phyloP scores from a whole-genome alignment of 2,888 invertebrate genomes.

The Hemithea aestivaria region DNA sequence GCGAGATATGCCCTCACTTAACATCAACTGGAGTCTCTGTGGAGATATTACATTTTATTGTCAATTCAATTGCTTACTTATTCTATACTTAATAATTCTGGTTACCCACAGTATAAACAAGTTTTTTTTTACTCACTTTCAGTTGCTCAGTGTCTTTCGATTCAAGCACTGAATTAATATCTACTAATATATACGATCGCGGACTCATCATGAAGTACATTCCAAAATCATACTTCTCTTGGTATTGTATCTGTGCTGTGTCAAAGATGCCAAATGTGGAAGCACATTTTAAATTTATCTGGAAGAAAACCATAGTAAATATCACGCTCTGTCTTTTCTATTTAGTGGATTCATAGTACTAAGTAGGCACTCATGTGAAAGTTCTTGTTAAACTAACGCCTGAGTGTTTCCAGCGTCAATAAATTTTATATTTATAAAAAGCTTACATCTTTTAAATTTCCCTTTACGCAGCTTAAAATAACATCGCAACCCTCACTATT shows the following conservation, averaged over 20 bases:
- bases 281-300: conserved; percentile 34
- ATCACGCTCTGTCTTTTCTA: no score
- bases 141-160: conserved; percentile 27
- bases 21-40: conserved; percentile 41
- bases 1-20: conserved; percentile 47
- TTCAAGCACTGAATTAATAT: conserved; percentile 40
- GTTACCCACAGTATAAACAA: no score
- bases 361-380: no score
- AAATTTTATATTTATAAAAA: no score
- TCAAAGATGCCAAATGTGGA: conserved; percentile 35
- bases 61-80: no score
- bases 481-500: conserved; percentile 45
- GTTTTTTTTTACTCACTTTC: conserved; percentile 36
- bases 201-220: conserved; percentile 32
- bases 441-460: conserved; percentile 48
- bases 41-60: no score
- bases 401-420: no score
- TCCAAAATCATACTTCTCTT: conserved; percentile 38
- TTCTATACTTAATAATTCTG: no score
- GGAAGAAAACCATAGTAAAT: conserved; percentile 15
- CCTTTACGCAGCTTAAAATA: conserved; percentile 40
- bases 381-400: no score
- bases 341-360: no score
- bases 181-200: conserved; percentile 32
- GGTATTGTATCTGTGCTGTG: conserved; percentile 31